These are phyloP conservation scores for Fratercula arctica DNA, from an alignment of 2,797 vertebrate genomes.

Conservation along the genomic window DNA sequence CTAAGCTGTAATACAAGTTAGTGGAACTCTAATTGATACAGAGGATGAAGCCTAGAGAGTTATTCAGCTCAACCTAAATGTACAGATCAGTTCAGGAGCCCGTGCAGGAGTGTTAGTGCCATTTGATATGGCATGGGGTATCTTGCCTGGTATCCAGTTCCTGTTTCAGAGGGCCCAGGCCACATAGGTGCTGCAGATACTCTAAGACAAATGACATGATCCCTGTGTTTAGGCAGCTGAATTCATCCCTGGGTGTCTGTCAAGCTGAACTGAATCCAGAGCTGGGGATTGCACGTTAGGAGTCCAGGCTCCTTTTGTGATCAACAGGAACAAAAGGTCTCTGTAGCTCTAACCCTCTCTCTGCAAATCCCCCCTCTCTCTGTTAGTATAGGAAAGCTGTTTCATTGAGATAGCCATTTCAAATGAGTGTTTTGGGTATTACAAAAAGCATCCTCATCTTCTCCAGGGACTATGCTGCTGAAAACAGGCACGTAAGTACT, in stretches of 20 bases:
- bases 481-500: not conserved
- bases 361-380: not conserved
- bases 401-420: not conserved
- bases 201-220: not conserved
- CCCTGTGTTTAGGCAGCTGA: not conserved
- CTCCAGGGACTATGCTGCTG: not conserved
- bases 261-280: not conserved
- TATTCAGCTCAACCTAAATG: not conserved
- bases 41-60: not conserved
- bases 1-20: not conserved
- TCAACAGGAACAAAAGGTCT: not conserved
- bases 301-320: not conserved
- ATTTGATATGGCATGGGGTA: not conserved
- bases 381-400: not conserved
- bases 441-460: not conserved
- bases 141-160: not conserved
- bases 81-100: not conserved
- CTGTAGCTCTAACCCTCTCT: not conserved
- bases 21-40: not conserved
- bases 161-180: not conserved
- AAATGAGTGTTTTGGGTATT: not conserved
- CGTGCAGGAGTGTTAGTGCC: not conserved
- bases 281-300: not conserved
- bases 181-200: not conserved
- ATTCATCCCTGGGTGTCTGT: not conserved